Evolutionary conservation across 2,888 invertebrate genomes (phyloP).

Genomic region (Oxyteleia sp.): DNA sequence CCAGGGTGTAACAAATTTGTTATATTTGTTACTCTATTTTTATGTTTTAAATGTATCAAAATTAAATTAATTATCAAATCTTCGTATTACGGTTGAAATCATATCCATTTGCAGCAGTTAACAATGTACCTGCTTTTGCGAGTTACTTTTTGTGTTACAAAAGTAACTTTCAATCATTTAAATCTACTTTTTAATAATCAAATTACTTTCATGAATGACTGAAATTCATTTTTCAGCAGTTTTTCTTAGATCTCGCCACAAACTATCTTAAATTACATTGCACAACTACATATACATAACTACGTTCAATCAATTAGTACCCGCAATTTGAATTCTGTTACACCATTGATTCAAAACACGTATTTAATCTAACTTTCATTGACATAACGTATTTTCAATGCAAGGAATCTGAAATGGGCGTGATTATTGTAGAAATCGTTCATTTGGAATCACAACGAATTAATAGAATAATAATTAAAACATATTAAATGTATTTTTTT

Average conservation of each 20-base stretch:
- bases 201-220: constrained; percentile 25
- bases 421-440: neutral
- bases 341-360: constrained; percentile 11
- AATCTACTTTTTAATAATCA: constrained; percentile 16
- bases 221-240: constrained; percentile 29
- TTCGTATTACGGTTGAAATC: too few relatives aligned
- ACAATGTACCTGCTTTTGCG: too few relatives aligned
- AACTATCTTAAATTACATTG: constrained; percentile 25
- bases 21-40: too few relatives aligned
- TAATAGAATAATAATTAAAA: too few relatives aligned
- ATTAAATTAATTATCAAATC: too few relatives aligned
- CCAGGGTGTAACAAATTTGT: too few relatives aligned
- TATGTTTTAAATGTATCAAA: too few relatives aligned
- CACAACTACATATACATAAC: constrained; percentile 20
- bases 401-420: neutral
- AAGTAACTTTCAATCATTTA: constrained; percentile 7
- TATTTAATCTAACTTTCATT: constrained; percentile 27
- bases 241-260: constrained; percentile 22
- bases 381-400: constrained; percentile 14
- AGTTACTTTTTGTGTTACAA: neutral
- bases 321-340: constrained; percentile 14
- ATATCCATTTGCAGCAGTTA: too few relatives aligned
- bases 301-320: constrained; percentile 35
- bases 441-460: too few relatives aligned
- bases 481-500: too few relatives aligned